Base-by-base conservation (phyloP, 1,140 invertebrate genomes). In the Sitobion miscanthi region DNA sequence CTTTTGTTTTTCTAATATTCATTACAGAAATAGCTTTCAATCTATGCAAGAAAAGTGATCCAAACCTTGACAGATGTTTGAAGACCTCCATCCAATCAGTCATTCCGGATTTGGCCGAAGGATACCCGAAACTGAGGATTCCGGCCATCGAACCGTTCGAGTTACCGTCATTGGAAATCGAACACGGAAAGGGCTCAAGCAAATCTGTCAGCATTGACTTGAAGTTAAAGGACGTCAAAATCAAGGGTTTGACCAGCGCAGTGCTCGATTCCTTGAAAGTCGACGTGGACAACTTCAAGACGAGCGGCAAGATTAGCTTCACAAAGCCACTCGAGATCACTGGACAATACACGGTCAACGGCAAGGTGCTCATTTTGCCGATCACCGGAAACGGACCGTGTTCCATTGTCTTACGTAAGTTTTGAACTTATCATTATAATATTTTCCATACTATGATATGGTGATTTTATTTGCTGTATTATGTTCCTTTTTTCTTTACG, bases 181-280 rank as follows among this genome's bases (percentile, higher is more conserved):
- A 94, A 42, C 94, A 95, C 93, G 95, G 95, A 8, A 93, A 90
- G 23, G 95, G 94, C 23, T 57, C 90, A 25, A 86, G 82, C 35
- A 86, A 85, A 45, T 94, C 95, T 17, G 94, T 95, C 3, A 94
- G 94, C 45, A 94, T 96, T 38, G 94, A 95, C n/a, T 91, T 96
- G 6, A 94, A 93, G 54, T 95, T 96, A n/a, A 94, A 87, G 14
- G 94, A 96, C 35, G 93, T 95, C 3, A 94, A 95, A 38, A 94
- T 96, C 9, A 35, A 94, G 69, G 95, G 95, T 2, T 93, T 96
- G 0, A 94, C 91, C n/a, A 83, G 88, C 45, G 90, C 93, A 17
- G n/a, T 77, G 8, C 42, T 94, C 20, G 90, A 92, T 21, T 69
- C 90, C 14, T 69, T 94, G 49, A 94, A 92, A 85, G 20, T 93